Percentiles rank a stretch among this genome's conserved stretches.
phyloP scores from a whole-genome alignment of 2,113 vertebrate genomes.

The Oryzias javanicus region DNA sequence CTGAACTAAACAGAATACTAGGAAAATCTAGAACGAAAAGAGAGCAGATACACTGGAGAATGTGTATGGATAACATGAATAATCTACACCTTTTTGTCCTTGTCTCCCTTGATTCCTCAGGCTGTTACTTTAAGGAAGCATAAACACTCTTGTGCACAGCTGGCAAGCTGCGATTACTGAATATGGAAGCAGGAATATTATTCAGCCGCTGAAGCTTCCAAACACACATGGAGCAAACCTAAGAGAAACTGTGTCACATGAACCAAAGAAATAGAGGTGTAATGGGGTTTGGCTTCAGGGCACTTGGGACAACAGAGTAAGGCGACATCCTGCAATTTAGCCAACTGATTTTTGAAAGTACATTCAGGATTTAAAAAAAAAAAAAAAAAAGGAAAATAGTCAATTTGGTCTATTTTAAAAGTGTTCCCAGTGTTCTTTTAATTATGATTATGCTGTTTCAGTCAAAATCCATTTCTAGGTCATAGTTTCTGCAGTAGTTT shows the following conservation, averaged over 20 bases:
- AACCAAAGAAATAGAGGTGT: no score
- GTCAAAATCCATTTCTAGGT: no score
- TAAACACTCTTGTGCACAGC: neutral
- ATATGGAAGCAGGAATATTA: neutral
- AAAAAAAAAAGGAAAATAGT: no score
- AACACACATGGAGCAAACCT: constrained; percentile 1
- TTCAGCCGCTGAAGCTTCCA: neutral
- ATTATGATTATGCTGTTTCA: no score
- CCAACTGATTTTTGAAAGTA: no score
- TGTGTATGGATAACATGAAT: constrained; percentile 40
- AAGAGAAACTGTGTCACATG: neutral
- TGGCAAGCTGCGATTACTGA: neutral
- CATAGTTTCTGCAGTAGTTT: no score
- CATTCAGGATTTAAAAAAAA: no score
- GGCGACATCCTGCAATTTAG: no score
- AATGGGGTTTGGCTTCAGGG: no score
- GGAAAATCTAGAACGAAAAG: constrained; percentile 10
- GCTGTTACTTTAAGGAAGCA: constrained; percentile 15
- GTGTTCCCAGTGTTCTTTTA: no score
- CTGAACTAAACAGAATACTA: constrained; percentile 23
- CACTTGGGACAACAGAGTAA: no score
- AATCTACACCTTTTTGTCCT: constrained; percentile 37
- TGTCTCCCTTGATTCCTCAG: constrained; percentile 23
- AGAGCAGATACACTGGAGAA: constrained; percentile 16
- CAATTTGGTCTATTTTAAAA: no score